Evolutionary conservation across 2,888 invertebrate genomes (phyloP).

Genomic region (Morpho helenor): DNA sequence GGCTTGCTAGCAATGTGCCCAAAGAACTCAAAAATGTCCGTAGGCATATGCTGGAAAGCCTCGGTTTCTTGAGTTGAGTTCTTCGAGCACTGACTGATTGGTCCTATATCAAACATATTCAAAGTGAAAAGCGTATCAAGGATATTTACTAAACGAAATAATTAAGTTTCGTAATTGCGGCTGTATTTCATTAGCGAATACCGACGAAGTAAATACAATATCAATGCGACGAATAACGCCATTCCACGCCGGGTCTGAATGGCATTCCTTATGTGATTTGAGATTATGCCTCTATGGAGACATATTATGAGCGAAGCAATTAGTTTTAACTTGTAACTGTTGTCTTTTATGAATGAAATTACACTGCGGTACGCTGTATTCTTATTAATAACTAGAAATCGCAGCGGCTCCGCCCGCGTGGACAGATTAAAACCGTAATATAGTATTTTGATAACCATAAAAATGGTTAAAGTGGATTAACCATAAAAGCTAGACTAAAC

Average conservation of each 20-base stretch:
- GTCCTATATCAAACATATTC: neutral
- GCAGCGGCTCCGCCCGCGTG: too few relatives aligned
- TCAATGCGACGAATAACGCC: constrained; percentile 31
- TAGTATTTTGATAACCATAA: too few relatives aligned
- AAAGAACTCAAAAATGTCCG: too few relatives aligned
- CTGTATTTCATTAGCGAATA: constrained; percentile 31
- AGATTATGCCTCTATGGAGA: constrained; percentile 30
- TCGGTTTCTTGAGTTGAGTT: too few relatives aligned
- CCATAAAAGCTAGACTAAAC: too few relatives aligned
- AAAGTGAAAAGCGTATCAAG: constrained; percentile 1
- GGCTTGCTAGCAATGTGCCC: too few relatives aligned
- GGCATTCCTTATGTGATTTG: constrained; percentile 32
- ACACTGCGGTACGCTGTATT: neutral
- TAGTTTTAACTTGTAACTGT: constrained; percentile 25
- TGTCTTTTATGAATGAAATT: constrained; percentile 21
- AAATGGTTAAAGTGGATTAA: too few relatives aligned
- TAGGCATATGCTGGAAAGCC: too few relatives aligned
- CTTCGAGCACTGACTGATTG: too few relatives aligned
- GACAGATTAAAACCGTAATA: too few relatives aligned
- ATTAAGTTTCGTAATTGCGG: constrained; percentile 19
- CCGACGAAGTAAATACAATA: constrained; percentile 28
- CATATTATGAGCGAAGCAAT: constrained; percentile 29
- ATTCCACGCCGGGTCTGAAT: constrained; percentile 28
- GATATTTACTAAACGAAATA: constrained; percentile 17
- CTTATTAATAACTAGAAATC: too few relatives aligned